Conservation (phyloP, 2,888 invertebrate species). For the Ceratothoa steindachneri region DNA sequence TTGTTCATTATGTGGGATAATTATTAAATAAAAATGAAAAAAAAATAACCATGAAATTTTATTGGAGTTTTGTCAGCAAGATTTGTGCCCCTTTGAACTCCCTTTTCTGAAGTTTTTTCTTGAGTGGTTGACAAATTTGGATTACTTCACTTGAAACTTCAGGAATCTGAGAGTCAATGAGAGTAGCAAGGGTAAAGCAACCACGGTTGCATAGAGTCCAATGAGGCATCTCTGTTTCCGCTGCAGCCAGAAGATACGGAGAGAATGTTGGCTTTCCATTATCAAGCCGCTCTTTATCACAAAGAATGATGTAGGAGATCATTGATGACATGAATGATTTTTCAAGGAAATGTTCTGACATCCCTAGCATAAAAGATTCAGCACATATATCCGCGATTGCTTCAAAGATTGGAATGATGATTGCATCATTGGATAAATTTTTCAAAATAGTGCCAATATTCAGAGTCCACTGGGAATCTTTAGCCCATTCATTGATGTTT, state of each 20-base stretch:
- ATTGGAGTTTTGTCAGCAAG: background rate
- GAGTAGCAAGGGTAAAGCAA: conserved; percentile 65
- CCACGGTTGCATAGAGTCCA: conserved; percentile 61
- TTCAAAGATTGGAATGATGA: conserved; percentile 21
- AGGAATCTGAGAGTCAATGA: conserved; percentile 46
- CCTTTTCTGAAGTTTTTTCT: background rate
- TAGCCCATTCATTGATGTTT: conserved; percentile 64
- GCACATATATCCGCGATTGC: conserved; percentile 35
- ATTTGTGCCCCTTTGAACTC: background rate
- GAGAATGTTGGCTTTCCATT: conserved; percentile 30
- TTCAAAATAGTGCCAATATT: conserved; percentile 41
- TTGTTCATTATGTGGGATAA: background rate
- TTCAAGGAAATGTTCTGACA: conserved; percentile 62
- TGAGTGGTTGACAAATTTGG: background rate
- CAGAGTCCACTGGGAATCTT: conserved; percentile 45
- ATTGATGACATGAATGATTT: conserved; percentile 67
- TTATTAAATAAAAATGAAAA: background rate
- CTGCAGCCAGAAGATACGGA: conserved; percentile 25
- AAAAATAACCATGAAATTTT: background rate
- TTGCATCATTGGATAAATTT: conserved; percentile 18
- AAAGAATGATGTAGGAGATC: conserved; percentile 51
- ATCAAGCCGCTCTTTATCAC: conserved; percentile 25
- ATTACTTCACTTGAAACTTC: conserved; percentile 19
- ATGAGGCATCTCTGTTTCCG: conserved; percentile 17
- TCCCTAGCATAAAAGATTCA: conserved; percentile 41